Conservation (phyloP, 2,888 invertebrate species). For the Stenodema calcarata region DNA sequence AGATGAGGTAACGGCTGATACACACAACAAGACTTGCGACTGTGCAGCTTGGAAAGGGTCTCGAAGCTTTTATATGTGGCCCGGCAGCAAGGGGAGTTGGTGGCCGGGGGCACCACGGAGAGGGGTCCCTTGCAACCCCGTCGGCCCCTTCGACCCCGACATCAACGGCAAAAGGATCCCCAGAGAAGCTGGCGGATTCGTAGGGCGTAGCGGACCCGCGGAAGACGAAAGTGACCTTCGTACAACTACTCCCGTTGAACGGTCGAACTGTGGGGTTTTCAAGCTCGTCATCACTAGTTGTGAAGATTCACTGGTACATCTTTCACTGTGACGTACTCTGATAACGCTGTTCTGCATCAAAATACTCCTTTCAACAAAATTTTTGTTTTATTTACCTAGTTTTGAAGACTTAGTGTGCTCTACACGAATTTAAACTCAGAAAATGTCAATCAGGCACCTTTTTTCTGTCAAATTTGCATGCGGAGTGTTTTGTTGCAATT, state of each 20-base stretch:
- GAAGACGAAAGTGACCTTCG: not conserved
- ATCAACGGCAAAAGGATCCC: not conserved
- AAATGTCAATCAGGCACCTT: too few species aligned
- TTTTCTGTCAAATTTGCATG: too few species aligned
- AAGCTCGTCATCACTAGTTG: too few species aligned
- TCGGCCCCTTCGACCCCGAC: not conserved
- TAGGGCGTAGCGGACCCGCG: not conserved
- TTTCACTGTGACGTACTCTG: too few species aligned
- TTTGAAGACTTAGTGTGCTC: too few species aligned
- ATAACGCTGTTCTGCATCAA: too few species aligned
- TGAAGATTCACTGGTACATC: too few species aligned
- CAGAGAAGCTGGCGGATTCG: not conserved
- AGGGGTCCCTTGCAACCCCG: not conserved
- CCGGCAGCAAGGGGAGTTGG: not conserved
- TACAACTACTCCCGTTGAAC: not conserved
- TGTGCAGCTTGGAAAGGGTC: slow-evolving; percentile 12
- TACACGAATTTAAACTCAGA: too few species aligned
- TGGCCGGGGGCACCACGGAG: not conserved
- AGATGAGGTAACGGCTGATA: not conserved
- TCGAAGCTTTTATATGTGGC: slow-evolving; percentile 30
- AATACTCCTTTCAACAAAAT: too few species aligned
- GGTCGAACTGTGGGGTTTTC: not conserved
- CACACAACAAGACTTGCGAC: slow-evolving; percentile 41
- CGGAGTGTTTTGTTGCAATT: too few species aligned
- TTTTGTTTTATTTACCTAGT: too few species aligned